Evolutionary conservation across 1,140 invertebrate genomes (phyloP).

Genomic region (Heliconius eleuchia): DNA sequence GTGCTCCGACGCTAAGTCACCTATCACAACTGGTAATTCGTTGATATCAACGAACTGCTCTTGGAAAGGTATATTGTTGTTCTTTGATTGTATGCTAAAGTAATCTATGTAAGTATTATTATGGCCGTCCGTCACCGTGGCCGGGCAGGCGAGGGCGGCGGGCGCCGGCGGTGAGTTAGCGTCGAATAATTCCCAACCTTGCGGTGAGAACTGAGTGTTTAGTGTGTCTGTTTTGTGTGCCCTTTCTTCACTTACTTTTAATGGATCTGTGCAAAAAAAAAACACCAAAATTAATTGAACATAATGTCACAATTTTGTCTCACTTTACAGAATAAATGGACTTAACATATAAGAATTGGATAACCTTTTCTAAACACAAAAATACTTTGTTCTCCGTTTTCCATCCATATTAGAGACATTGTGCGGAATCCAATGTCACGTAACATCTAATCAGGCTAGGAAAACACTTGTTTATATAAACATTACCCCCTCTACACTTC

Average conservation of each 20-base stretch:
- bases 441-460: not conserved
- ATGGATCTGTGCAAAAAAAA: slow-evolving; percentile 58
- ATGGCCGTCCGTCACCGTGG: slow-evolving; percentile 30
- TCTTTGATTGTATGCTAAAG: slow-evolving; percentile 38
- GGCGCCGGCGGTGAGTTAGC: slow-evolving; percentile 57
- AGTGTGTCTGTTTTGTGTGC: slow-evolving; percentile 69
- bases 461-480: not conserved
- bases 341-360: too few relatives aligned
- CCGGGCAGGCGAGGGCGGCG: not conserved
- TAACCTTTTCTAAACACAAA: not conserved
- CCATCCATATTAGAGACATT: not conserved
- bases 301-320: not conserved
- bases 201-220: slow-evolving; percentile 71
- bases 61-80: slow-evolving; percentile 53
- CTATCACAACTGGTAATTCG: slow-evolving; percentile 65
- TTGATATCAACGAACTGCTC: slow-evolving; percentile 65
- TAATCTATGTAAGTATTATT: slow-evolving; percentile 47
- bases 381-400: not conserved
- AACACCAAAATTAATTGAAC: not conserved
- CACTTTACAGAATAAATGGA: too few relatives aligned
- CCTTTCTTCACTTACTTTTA: slow-evolving; percentile 61
- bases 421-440: not conserved
- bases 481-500: not conserved
- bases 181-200: slow-evolving; percentile 68
- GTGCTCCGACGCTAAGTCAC: slow-evolving; percentile 57